Evolutionary conservation across 2,888 invertebrate genomes (phyloP).

Genomic region (Didymodactylos carnosus): DNA sequence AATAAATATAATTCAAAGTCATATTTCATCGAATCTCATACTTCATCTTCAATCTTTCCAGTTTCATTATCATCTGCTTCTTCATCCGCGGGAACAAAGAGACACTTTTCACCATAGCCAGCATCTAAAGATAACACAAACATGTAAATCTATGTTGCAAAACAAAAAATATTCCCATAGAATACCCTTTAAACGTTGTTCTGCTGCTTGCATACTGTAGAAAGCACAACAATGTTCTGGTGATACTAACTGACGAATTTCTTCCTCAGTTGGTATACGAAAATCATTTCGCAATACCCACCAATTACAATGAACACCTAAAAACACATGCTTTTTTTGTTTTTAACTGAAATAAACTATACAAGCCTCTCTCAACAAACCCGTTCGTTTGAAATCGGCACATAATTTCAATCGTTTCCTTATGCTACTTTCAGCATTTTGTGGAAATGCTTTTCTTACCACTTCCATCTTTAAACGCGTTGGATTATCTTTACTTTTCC

Average conservation of each 20-base stretch:
- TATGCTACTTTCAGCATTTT: slow-evolving; percentile 88
- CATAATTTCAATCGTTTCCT: slow-evolving; percentile 83
- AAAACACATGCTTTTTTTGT: too few species aligned
- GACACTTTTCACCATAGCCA: slow-evolving; percentile 80
- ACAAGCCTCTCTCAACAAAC: too few species aligned
- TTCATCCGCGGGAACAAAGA: slow-evolving; percentile 85
- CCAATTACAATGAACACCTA: slow-evolving; percentile 6
- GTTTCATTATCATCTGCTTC: slow-evolving; percentile 40
- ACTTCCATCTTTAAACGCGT: slow-evolving; percentile 93
- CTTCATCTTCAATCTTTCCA: slow-evolving; percentile 12
- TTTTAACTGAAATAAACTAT: neutral
- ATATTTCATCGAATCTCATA: neutral
- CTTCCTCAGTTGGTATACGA: slow-evolving; percentile 82
- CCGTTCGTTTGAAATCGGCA: slow-evolving; percentile 91
- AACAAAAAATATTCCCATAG: neutral
- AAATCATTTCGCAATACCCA: slow-evolving; percentile 31
- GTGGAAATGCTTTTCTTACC: slow-evolving; percentile 86
- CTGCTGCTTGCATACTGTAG: slow-evolving; percentile 90
- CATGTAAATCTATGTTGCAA: too few species aligned
- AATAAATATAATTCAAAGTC: slow-evolving; percentile 16
- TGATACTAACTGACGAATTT: slow-evolving; percentile 89
- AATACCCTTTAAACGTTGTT: slow-evolving; percentile 63
- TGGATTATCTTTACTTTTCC: slow-evolving; percentile 74
- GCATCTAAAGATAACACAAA: slow-evolving; percentile 36
- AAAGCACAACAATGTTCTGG: slow-evolving; percentile 96